Base-by-base conservation (phyloP, 2,797 vertebrate genomes). In the Rhinoraja longicauda region DNA sequence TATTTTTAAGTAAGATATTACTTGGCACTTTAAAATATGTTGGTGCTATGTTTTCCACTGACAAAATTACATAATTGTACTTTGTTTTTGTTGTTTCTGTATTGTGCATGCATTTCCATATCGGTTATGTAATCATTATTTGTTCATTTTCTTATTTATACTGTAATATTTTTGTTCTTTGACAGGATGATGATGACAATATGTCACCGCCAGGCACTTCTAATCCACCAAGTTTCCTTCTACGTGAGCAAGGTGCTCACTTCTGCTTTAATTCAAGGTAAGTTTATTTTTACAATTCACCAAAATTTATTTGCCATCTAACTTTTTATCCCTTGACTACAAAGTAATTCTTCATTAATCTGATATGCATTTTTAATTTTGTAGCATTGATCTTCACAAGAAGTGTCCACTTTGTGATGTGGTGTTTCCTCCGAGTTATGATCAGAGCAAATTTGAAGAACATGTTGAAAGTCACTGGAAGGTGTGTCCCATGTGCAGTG, bases 401-500 rank as follows among this genome's bases (percentile, higher is more conserved):
- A 98, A 98, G 3, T 99, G 99, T 95, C 99, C 99, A 0, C 97
- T 99, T 77, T 99, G 99, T 0, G 97, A 99, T 93, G 96, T 99
- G 94, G 98, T 98, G 97, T 99, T 99, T 94, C 99, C 99, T 0
- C 99, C 99, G 0, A 98, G 99, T 96, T 99, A 99, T 0, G 98
- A 99, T 94, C 99, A 99, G 97, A 97, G 96, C 94, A 99, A 99
- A 95, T 99, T 99, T 32, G 99, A 99, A 95, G 98, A 98, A 93
- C 99, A 99, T 0, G 99, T 99, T 78, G 98, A 99, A 95, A 99
- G 98, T 94, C 99, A 99, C 97, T 99, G 99, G 99, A 99, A 99
- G 95, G 98, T 98, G 94, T 99, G 99, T 94, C 99, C 99, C 32
- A 98, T 99, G 98, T 99, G 99, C 97, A 97, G 97, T 0, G 97